These are phyloP conservation scores for Andricus grossulariae DNA, from an alignment of 1,140 invertebrate species.

Conservation along the genomic window DNA sequence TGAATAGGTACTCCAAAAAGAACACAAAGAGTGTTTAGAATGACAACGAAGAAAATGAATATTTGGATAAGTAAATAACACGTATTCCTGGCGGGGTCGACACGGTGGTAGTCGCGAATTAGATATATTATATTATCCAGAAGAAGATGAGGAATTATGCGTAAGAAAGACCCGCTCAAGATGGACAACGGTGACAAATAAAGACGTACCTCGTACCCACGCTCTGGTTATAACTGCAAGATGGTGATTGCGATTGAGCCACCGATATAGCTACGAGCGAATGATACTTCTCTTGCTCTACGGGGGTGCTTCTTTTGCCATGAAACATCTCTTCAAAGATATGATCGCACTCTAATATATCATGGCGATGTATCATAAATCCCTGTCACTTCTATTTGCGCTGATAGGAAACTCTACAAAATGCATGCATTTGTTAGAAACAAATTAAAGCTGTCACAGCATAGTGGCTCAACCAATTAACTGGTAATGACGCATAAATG, in stretches of 20 bases:
- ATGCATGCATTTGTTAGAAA: no score
- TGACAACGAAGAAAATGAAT: not conserved
- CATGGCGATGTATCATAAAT: not conserved
- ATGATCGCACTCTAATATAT: not conserved
- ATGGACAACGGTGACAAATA: not conserved
- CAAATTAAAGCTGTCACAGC: no score
- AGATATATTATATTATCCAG: not conserved
- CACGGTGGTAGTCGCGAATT: not conserved
- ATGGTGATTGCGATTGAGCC: not conserved
- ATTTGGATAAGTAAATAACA: not conserved
- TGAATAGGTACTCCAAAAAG: not conserved
- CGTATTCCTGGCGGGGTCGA: not conserved
- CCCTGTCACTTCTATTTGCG: not conserved
- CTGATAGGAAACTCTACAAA: no score
- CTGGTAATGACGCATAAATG: no score
- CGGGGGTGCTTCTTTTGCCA: conserved; percentile 6
- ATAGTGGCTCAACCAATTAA: no score
- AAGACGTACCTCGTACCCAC: not conserved
- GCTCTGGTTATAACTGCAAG: conserved; percentile 6
- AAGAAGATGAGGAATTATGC: not conserved
- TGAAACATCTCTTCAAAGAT: conserved; percentile 1
- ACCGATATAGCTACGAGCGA: not conserved
- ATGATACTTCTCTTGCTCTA: conserved; percentile 6
- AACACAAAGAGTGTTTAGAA: not conserved
- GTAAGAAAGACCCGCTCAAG: not conserved